These are phyloP conservation scores for Otocyon megalotis DNA, from an alignment of 2,113 vertebrate genomes.

Conservation along the genomic window DNA sequence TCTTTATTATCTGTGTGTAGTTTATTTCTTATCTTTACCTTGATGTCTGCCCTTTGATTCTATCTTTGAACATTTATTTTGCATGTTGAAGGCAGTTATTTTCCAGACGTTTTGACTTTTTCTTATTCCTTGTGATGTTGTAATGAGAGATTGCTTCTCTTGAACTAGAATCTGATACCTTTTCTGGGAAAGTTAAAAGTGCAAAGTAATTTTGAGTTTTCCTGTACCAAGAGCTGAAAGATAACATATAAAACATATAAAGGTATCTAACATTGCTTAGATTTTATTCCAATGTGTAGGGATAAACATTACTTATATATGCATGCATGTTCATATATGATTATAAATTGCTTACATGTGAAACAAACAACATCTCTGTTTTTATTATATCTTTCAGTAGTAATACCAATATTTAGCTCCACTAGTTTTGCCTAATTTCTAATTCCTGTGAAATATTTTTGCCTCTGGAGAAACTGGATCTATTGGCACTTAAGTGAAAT, in stretches of 20 bases:
- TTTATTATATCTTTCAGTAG: background rate
- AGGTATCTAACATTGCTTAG: background rate
- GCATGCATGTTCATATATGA: background rate
- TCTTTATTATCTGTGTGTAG: conserved; percentile 37
- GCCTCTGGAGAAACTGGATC: background rate
- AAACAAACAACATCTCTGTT: background rate
- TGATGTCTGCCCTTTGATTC: conserved; percentile 61
- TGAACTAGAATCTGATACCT: conserved; percentile 47
- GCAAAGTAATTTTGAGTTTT: conserved; percentile 46
- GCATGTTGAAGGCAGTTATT: conserved; percentile 56
- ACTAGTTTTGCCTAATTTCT: conserved; percentile 15
- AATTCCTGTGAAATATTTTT: background rate
- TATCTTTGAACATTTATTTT: conserved; percentile 66
- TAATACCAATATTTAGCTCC: background rate
- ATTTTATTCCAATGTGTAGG: background rate
- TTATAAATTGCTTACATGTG: background rate
- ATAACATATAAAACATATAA: background rate
- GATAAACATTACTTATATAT: background rate
- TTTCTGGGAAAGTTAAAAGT: conserved; percentile 53
- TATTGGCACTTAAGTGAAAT: background rate
- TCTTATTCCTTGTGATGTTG: conserved; percentile 34
- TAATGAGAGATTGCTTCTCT: conserved; percentile 21
- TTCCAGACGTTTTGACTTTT: conserved; percentile 61
- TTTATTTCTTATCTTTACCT: conserved; percentile 65
- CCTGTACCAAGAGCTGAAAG: background rate